Conservation (phyloP, 2,888 invertebrate species). For the Dorcus parallelipipedus region DNA sequence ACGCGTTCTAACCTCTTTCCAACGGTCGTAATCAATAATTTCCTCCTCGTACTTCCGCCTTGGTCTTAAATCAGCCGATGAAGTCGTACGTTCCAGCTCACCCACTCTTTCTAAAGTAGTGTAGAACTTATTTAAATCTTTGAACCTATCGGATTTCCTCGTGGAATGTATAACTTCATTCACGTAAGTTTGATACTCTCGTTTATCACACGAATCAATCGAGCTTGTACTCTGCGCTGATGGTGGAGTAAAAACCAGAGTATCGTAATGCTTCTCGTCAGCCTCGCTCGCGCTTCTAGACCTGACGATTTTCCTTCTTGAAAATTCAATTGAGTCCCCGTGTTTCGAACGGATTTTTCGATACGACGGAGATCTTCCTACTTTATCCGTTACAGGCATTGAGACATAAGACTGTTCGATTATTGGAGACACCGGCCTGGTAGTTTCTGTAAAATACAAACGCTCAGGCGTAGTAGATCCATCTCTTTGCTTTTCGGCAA, state of each 20-base stretch:
- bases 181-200: constrained; percentile 67
- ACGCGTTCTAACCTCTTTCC: constrained; percentile 75
- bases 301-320: constrained; percentile 52
- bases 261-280: constrained; percentile 39
- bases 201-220: constrained; percentile 51
- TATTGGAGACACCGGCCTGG: constrained; percentile 13
- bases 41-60: constrained; percentile 73
- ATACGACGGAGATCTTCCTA: constrained; percentile 8
- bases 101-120: constrained; percentile 80
- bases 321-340: constrained; percentile 22
- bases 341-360: constrained; percentile 9
- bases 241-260: background rate
- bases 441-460: constrained; percentile 6
- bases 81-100: constrained; percentile 74
- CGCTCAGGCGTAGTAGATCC: background rate
- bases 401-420: constrained; percentile 19
- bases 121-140: constrained; percentile 82
- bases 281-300: constrained; percentile 67
- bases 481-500: constrained; percentile 44
- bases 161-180: constrained; percentile 63
- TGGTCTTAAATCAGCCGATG: constrained; percentile 65
- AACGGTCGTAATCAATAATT: constrained; percentile 82
- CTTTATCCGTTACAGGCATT: constrained; percentile 19
- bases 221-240: constrained; percentile 48
- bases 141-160: constrained; percentile 73